Evolutionary conservation across 1,140 invertebrate genomes (phyloP).

Genomic region (Lordiphosa mommai): DNA sequence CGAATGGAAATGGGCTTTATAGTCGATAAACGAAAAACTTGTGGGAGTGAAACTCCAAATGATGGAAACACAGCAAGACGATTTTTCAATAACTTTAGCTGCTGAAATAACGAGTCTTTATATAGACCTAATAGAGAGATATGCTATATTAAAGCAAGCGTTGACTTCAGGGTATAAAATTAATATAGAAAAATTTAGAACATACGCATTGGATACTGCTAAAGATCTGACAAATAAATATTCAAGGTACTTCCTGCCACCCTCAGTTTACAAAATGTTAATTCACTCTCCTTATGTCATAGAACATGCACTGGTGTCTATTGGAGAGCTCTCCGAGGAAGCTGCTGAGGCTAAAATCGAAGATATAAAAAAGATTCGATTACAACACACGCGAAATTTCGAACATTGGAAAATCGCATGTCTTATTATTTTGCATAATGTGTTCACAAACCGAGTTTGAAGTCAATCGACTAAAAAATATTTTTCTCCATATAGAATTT

Average conservation of each 20-base stretch:
- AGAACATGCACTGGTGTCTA: slow-evolving; percentile 2
- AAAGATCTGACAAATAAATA: background rate
- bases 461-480: no score
- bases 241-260: slow-evolving; percentile 2
- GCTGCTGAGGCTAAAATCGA: background rate
- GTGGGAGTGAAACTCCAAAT: no score
- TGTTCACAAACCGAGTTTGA: no score
- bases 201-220: background rate
- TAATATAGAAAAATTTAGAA: no score
- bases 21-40: no score
- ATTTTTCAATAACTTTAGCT: background rate
- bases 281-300: background rate
- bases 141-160: background rate
- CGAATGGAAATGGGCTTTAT: no score
- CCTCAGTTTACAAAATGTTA: background rate
- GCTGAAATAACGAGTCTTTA: no score
- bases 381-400: no score
- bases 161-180: background rate
- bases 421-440: no score
- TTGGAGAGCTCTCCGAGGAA: slow-evolving; percentile 6
- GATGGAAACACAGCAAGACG: background rate
- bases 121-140: background rate
- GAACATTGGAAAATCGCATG: no score
- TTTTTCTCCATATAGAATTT: no score
- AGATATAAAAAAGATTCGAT: no score